phyloP scores from a whole-genome alignment of 2,113 vertebrate species.

The Catharus bicknelli region DNA sequence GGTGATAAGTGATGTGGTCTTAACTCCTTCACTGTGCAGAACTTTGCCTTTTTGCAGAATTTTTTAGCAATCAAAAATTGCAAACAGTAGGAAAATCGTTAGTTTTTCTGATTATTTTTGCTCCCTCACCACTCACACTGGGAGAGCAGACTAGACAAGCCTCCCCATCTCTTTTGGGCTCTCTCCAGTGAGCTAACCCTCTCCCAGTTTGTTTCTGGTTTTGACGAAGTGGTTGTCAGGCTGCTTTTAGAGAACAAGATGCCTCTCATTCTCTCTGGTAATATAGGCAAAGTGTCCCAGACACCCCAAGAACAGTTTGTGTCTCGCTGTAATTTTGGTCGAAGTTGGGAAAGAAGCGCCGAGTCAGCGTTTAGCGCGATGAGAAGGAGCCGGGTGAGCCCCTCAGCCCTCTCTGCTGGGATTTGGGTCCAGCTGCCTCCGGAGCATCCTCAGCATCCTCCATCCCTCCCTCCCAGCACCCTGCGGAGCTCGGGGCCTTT shows the following conservation, averaged over 20 bases:
- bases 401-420: background rate
- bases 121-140: background rate
- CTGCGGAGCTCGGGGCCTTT: background rate
- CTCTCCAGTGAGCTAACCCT: background rate
- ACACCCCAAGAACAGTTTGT: background rate
- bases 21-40: background rate
- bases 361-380: background rate
- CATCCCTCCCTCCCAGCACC: background rate
- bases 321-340: background rate
- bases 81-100: accelerated
- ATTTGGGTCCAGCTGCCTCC: background rate
- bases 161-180: background rate
- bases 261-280: background rate
- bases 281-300: background rate
- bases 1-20: background rate
- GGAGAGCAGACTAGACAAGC: background rate
- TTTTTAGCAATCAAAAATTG: background rate
- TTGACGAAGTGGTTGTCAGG: background rate
- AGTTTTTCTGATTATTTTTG: background rate
- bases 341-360: background rate
- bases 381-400: background rate
- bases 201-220: background rate
- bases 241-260: background rate
- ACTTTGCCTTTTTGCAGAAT: background rate
- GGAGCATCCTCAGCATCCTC: background rate